These are phyloP conservation scores for Meteorus cinctellus DNA, from an alignment of 2,888 invertebrate species.

Conservation along the genomic window DNA sequence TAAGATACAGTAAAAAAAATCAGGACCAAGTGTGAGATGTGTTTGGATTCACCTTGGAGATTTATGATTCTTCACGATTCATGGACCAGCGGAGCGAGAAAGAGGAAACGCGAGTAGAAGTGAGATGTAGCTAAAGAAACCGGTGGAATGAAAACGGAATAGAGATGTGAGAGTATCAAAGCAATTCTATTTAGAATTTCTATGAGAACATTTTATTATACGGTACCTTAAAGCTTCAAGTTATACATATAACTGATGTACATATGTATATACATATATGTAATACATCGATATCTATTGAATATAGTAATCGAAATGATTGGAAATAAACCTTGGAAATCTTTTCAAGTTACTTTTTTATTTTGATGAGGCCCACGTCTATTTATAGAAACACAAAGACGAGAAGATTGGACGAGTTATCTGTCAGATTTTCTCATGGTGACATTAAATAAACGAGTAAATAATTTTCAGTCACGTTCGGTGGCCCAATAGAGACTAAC, in stretches of 20 bases:
- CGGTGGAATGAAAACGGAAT: constrained; percentile 12
- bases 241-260: no score
- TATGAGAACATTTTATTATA: constrained; percentile 45
- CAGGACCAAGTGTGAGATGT: neutral
- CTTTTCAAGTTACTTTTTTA: constrained; percentile 37
- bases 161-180: constrained; percentile 46
- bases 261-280: no score
- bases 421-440: constrained; percentile 40
- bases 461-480: constrained; percentile 72
- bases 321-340: constrained; percentile 31
- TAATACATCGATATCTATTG: neutral
- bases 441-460: constrained; percentile 71
- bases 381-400: neutral
- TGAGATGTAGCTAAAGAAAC: no score
- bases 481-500: constrained; percentile 33
- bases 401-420: constrained; percentile 35
- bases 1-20: neutral
- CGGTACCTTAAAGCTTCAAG: no score
- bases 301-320: constrained; percentile 33
- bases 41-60: constrained; percentile 41
- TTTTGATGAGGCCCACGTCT: constrained; percentile 22
- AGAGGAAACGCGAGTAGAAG: no score
- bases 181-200: constrained; percentile 39
- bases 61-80: constrained; percentile 51
- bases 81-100: no score